Conservation (phyloP, 2,888 invertebrate genomes). For the Dryadula phaetusa region DNA sequence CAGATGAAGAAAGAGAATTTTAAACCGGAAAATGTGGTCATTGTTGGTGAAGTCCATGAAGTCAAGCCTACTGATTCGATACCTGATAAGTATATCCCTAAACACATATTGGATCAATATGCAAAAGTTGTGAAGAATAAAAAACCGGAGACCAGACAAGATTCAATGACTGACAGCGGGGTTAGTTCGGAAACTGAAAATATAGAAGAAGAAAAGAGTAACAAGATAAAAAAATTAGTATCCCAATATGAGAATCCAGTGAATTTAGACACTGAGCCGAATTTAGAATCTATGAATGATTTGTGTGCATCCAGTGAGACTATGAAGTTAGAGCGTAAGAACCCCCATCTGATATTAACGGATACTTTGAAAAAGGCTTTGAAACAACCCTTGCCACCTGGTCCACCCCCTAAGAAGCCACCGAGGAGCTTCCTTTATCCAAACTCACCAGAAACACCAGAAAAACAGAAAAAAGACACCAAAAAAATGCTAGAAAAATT, state of each 20-base stretch:
- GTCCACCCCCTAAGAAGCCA: slow-evolving; percentile 91
- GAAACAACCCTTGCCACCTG: slow-evolving; percentile 87
- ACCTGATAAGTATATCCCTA: slow-evolving; percentile 72
- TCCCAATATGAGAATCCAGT: slow-evolving; percentile 60
- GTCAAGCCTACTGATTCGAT: slow-evolving; percentile 55
- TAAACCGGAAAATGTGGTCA: slow-evolving; percentile 48
- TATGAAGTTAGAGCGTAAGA: slow-evolving; percentile 72
- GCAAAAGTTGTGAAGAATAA: slow-evolving; percentile 75
- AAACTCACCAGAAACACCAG: slow-evolving; percentile 49
- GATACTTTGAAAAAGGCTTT: slow-evolving; percentile 87
- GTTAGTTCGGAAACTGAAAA: slow-evolving; percentile 81
- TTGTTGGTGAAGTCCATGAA: slow-evolving; percentile 52
- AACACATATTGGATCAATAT: slow-evolving; percentile 77
- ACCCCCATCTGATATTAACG: slow-evolving; percentile 74
- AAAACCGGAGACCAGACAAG: slow-evolving; percentile 63
- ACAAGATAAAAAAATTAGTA: slow-evolving; percentile 61
- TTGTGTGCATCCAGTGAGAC: slow-evolving; percentile 74
- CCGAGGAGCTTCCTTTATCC: slow-evolving; percentile 85
- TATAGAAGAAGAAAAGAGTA: slow-evolving; percentile 70
- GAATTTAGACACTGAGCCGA: slow-evolving; percentile 51
- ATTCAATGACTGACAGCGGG: slow-evolving; percentile 78
- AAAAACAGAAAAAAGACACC: slow-evolving; percentile 76
- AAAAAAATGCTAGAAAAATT: slow-evolving; percentile 87
- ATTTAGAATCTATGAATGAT: slow-evolving; percentile 65
- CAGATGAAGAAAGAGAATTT: slow-evolving; percentile 78